Base-by-base conservation (phyloP, 2,888 invertebrate species). In the Dasypogon diadema region DNA sequence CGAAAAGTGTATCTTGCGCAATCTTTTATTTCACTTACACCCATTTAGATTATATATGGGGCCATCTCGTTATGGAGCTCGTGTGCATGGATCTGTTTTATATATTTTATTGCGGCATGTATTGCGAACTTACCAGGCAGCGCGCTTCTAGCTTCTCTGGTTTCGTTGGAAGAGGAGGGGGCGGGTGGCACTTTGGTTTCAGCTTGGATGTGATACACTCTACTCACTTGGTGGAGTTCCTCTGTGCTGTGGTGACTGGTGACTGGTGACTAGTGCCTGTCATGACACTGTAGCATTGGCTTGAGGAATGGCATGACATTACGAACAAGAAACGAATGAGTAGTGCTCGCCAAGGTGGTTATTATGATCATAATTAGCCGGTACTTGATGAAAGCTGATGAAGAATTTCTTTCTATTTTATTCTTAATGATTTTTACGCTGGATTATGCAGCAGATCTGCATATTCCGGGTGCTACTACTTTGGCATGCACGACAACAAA, bases 1-100 rank as follows among this genome's bases (percentile, higher is more conserved):
- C 14, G 22, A 26, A 56, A 56, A 26, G 26, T 42, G 56, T 24
- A 55, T 73, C 75, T 77, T 79, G 79, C 79, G 79, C 79, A 79
- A 79, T 79, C 78, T 79, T 79, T 78, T 75, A 76, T 79, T 79
- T 79, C 79, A 74, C 76, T 79, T 78, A 72, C 78, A 74, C 79
- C 77, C 76, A 77, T 78, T 79, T 73, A 56, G 54, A 77, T 76
- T 76, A 78, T 76, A 76, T 76, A 76, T 77, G 79, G 63, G 73
- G 60, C 68, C 77, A 77, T 79, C 76, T 77, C 77, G 54, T 76
- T 78, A 75, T 77, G 70, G 65, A 24, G 8, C n/a, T 63, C 42
- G 76, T 37, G 68, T 70, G 68, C 51, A 51, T n/a, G 60, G 76
- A 77, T 76, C 58, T 76, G 74, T 74, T 77, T 76, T 77, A 76